Percentiles rank a stretch among this genome's conserved stretches.
Conservation (phyloP, 2,797 vertebrate species). For the Chromobotia macracanthus region DNA sequence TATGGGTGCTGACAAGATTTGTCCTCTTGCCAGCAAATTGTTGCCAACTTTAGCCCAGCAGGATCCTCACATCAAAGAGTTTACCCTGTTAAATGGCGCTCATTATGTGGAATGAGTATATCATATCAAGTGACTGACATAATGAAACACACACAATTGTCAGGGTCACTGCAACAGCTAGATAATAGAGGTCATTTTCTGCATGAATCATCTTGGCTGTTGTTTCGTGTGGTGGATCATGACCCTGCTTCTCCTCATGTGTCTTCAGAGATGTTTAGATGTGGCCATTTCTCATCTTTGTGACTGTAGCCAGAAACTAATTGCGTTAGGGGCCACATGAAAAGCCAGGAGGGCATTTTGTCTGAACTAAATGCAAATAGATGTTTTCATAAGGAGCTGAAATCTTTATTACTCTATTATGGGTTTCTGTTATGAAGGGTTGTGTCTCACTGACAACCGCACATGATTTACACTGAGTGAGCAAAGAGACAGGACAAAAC, state of each 20-base stretch:
- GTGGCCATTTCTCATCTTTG: conserved; percentile 17
- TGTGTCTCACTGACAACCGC: conserved; percentile 1
- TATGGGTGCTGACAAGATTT: conserved; percentile 50
- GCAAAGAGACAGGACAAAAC: background rate
- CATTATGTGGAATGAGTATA: conserved; percentile 35
- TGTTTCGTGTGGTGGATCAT: conserved; percentile 17
- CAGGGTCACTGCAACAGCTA: conserved; percentile 18
- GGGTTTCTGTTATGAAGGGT: conserved; percentile 14
- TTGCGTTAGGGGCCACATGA: conserved; percentile 47
- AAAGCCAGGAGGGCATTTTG: conserved; percentile 44
- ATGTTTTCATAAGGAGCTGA: conserved; percentile 28
- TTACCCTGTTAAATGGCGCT: conserved; percentile 34
- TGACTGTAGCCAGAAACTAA: conserved; percentile 38
- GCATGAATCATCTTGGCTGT: conserved; percentile 25
- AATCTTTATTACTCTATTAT: conserved; percentile 36
- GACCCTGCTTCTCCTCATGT: conserved; percentile 27
- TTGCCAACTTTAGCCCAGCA: conserved; percentile 28
- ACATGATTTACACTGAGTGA: conserved; percentile 14
- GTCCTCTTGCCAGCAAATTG: conserved; percentile 27
- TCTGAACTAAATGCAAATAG: conserved; percentile 58
- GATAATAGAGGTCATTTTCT: conserved; percentile 39
- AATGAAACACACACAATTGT: conserved; percentile 36
- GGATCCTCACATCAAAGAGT: conserved; percentile 36
- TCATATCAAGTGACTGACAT: conserved; percentile 46
- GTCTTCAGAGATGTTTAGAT: conserved; percentile 39